A percentile compares a stretch with the other conserved stretches of the same genome.
Evolutionary conservation across 2,888 invertebrate species (phyloP).

Genomic region (Tenthredo scrophulariae): DNA sequence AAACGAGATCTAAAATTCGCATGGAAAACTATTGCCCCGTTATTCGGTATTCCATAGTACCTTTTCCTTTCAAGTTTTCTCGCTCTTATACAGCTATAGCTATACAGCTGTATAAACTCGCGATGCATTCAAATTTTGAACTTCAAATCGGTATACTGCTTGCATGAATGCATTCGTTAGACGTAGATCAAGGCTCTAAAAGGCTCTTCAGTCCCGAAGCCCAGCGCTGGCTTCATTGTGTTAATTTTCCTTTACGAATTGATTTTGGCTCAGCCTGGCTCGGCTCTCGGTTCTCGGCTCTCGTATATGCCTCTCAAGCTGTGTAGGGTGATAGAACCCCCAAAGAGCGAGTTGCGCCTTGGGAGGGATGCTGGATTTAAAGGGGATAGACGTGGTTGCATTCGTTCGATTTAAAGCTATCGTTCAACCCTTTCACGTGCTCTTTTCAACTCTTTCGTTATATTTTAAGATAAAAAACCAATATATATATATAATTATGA

Average conservation of each 20-base stretch:
- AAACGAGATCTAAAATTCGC: neutral
- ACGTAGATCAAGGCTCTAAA: constrained; percentile 40
- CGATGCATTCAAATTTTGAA: constrained; percentile 31
- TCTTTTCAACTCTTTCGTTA: neutral
- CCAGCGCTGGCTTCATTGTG: constrained; percentile 42
- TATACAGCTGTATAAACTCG: neutral
- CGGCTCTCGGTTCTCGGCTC: constrained; percentile 50
- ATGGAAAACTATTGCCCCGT: constrained; percentile 33
- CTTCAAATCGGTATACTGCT: constrained; percentile 22
- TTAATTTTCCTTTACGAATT: constrained; percentile 60
- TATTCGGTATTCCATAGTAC: neutral
- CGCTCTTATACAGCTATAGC: neutral
- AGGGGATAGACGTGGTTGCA: constrained; percentile 57
- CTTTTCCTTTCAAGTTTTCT: neutral
- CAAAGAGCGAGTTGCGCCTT: constrained; percentile 41
- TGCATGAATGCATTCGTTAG: constrained; percentile 46
- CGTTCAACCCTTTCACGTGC: constrained; percentile 7
- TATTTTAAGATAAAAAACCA: neutral
- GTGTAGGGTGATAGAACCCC: constrained; percentile 48
- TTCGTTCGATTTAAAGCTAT: constrained; percentile 52
- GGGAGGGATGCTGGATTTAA: constrained; percentile 60
- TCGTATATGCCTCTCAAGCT: constrained; percentile 43
- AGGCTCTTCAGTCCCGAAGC: constrained; percentile 34
- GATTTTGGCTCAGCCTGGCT: constrained; percentile 61
- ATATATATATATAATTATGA: neutral